These are phyloP conservation scores for Lacerta bilineata DNA, from an alignment of 2,797 vertebrate species.

Conservation along the genomic window DNA sequence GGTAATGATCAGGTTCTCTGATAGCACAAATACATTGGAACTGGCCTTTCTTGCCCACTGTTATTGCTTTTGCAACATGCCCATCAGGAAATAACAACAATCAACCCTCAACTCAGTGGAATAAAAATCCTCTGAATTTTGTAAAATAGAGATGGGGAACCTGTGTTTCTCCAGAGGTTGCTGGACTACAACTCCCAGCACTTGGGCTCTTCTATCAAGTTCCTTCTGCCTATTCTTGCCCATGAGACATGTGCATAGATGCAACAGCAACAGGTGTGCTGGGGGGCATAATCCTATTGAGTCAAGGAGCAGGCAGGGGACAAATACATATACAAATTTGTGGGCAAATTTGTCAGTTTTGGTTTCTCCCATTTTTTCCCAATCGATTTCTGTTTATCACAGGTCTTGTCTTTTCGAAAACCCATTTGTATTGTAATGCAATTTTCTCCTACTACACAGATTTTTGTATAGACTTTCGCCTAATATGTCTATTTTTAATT, in stretches of 20 bases:
- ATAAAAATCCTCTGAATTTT: background rate
- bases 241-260: background rate
- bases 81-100: background rate
- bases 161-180: too few relatives aligned
- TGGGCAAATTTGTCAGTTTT: background rate
- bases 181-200: too few relatives aligned
- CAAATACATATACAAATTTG: background rate
- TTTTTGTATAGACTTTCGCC: too few relatives aligned
- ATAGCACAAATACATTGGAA: slow-evolving; percentile 58
- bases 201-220: background rate
- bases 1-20: slow-evolving; percentile 54
- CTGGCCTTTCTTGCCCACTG: background rate
- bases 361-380: too few relatives aligned
- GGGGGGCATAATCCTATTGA: background rate
- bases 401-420: too few relatives aligned
- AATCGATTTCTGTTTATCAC: too few relatives aligned
- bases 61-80: slow-evolving; percentile 25
- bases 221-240: background rate
- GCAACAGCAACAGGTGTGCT: background rate
- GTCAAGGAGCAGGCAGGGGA: background rate
- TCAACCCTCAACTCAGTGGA: slow-evolving; percentile 1
- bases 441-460: too few relatives aligned
- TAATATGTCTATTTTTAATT: too few relatives aligned
- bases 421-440: too few relatives aligned
- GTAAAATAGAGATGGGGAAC: background rate